These are phyloP conservation scores for Aethina tumida DNA, from an alignment of 1,140 invertebrate genomes.

Conservation along the genomic window DNA sequence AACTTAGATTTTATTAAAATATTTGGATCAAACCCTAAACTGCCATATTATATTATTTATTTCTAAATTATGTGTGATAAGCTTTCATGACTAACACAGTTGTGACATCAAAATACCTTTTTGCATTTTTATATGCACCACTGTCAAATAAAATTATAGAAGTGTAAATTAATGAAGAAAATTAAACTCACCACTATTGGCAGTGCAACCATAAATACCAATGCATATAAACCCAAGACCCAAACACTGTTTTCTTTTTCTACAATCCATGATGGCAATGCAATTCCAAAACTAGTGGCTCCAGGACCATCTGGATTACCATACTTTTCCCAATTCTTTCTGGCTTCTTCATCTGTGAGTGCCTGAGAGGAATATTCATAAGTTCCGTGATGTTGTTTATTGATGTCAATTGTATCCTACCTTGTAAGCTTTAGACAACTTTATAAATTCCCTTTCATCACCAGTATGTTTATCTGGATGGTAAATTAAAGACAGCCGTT, in stretches of 20 bases:
- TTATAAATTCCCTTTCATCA: slow-evolving; percentile 96
- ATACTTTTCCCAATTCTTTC: slow-evolving; percentile 97
- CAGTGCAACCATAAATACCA: slow-evolving; percentile 96
- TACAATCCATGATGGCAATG: slow-evolving; percentile 99
- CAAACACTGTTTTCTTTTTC: slow-evolving; percentile 98
- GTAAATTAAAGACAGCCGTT: slow-evolving; percentile 82
- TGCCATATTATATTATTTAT: too few relatives aligned
- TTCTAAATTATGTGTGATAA: too few relatives aligned
- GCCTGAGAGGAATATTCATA: slow-evolving; percentile 42
- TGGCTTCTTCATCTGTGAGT: slow-evolving; percentile 91
- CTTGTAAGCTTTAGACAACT: slow-evolving; percentile 89
- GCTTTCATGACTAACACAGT: too few relatives aligned
- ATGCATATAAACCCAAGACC: slow-evolving; percentile 90
- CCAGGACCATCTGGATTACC: slow-evolving; percentile 99
- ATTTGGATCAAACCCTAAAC: too few relatives aligned
- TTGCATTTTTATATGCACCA: too few relatives aligned
- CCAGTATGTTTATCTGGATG: slow-evolving; percentile 98
- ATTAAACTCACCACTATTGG: slow-evolving; percentile 59
- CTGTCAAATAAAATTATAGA: too few relatives aligned
- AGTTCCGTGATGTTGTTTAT: not conserved
- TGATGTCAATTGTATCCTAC: slow-evolving; percentile 23
- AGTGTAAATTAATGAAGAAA: not conserved
- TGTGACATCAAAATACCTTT: too few relatives aligned
- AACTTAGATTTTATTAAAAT: too few relatives aligned
- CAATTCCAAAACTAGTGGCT: slow-evolving; percentile 98